Conservation (phyloP, 1,140 invertebrate species). For the Camponotus vicinus region DNA sequence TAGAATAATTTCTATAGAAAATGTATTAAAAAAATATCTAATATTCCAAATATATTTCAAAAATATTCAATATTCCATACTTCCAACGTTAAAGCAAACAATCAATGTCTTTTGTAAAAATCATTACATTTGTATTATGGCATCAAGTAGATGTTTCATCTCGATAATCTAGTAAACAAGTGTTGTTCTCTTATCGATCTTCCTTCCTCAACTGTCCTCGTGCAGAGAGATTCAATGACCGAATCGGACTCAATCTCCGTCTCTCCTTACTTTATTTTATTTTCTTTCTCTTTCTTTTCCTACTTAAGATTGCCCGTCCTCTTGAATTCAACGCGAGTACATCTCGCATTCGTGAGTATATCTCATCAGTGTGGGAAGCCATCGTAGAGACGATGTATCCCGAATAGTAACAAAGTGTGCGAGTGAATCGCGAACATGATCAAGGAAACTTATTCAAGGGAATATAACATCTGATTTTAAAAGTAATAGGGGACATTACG, state of each 20-base stretch:
- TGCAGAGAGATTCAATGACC: slow-evolving; percentile 70
- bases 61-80: neutral
- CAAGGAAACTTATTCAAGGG: neutral
- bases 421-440: slow-evolving; percentile 35
- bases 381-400: slow-evolving; percentile 55
- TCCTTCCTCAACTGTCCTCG: slow-evolving; percentile 47
- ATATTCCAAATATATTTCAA: too few species aligned
- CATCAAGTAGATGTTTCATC: neutral
- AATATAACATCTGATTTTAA: neutral
- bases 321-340: slow-evolving; percentile 55
- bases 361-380: slow-evolving; percentile 62
- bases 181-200: neutral
- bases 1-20: neutral
- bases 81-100: neutral
- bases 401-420: slow-evolving; percentile 52
- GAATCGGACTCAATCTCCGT: slow-evolving; percentile 69
- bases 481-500: neutral
- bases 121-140: neutral
- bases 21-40: neutral
- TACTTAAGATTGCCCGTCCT: slow-evolving; percentile 16
- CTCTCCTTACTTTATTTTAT: slow-evolving; percentile 59
- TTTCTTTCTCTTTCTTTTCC: slow-evolving; percentile 22
- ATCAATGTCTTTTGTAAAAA: neutral
- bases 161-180: neutral
- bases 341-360: slow-evolving; percentile 36